Conservation (phyloP, 2,888 invertebrate genomes). For the Drosophila longiperda region DNA sequence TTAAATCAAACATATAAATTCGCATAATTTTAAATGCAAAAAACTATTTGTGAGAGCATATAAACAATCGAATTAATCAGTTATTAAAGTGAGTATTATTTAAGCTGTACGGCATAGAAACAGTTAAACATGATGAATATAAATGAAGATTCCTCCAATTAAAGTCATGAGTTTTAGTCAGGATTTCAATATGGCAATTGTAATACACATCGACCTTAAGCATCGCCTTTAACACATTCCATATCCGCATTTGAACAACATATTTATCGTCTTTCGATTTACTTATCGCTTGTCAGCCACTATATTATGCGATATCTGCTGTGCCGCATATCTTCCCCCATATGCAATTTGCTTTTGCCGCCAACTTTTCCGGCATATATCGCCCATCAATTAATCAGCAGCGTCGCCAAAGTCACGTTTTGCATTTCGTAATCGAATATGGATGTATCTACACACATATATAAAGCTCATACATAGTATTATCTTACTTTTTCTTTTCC, state of each 20-base stretch:
- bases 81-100: not conserved
- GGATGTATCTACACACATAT: conserved; percentile 16
- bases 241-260: conserved; percentile 24
- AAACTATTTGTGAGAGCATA: not conserved
- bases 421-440: conserved; percentile 63
- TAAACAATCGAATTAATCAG: not conserved
- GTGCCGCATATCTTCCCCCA: conserved; percentile 9
- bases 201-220: not conserved
- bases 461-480: conserved; percentile 21
- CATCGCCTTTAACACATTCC: conserved; percentile 7
- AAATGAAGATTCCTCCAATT: not conserved
- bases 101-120: not conserved
- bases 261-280: conserved; percentile 23
- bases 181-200: not conserved
- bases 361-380: conserved; percentile 50
- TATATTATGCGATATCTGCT: conserved; percentile 18
- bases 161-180: conserved; percentile 1
- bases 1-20: not conserved
- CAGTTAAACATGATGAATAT: not conserved
- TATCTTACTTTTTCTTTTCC: conserved; percentile 10
- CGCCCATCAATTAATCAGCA: conserved; percentile 66
- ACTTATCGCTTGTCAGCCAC: not conserved
- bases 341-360: conserved; percentile 8
- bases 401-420: conserved; percentile 71
- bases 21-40: not conserved